A percentile compares a stretch with the other conserved stretches of the same genome.
Conservation (phyloP, 2,888 invertebrate species). For the Napeogenes sylphis region DNA sequence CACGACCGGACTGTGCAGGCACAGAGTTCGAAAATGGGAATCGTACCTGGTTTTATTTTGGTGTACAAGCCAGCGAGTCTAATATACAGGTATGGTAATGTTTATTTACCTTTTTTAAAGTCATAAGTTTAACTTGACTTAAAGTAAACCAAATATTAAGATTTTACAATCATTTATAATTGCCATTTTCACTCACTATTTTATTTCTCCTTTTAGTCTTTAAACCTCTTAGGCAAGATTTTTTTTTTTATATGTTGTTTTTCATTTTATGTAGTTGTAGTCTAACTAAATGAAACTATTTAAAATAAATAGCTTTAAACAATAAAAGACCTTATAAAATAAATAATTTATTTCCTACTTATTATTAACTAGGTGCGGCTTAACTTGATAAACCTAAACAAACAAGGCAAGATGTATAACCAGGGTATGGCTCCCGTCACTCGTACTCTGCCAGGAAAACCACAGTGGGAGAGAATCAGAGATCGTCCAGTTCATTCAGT, state of each 20-base stretch:
- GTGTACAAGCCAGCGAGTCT: slow-evolving; percentile 79
- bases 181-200: too few relatives aligned
- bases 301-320: background rate
- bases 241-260: too few relatives aligned
- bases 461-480: slow-evolving; percentile 89
- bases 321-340: background rate
- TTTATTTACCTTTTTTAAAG: too few relatives aligned
- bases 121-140: too few relatives aligned
- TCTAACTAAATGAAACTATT: too few relatives aligned
- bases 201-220: too few relatives aligned
- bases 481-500: slow-evolving; percentile 88
- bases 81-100: slow-evolving; percentile 67
- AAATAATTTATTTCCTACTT: background rate
- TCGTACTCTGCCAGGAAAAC: slow-evolving; percentile 84
- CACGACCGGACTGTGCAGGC: slow-evolving; percentile 91
- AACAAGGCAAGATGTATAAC: slow-evolving; percentile 92
- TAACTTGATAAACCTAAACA: slow-evolving; percentile 91
- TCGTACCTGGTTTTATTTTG: slow-evolving; percentile 96
- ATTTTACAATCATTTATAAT: too few relatives aligned
- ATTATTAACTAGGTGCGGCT: slow-evolving; percentile 80
- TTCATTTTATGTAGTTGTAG: too few relatives aligned
- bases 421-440: slow-evolving; percentile 94
- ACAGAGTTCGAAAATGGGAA: slow-evolving; percentile 93
- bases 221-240: too few relatives aligned
- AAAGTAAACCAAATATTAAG: too few relatives aligned